Evolutionary conservation across 30 jellyfish, hydroid and myxozoan genomes (phyloP).

Genomic region (Turritopsis rubra): DNA sequence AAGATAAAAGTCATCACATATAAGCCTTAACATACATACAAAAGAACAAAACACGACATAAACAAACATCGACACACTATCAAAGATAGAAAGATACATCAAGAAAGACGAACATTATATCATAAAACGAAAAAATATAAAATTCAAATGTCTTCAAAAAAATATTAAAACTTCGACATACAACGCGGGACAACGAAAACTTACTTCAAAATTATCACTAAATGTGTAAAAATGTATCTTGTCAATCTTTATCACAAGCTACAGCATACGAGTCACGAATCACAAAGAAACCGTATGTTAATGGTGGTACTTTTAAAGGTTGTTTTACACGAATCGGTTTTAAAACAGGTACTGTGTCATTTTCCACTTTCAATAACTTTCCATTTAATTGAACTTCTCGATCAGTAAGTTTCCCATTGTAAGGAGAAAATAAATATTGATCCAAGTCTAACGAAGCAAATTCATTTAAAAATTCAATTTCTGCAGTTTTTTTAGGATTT

Average conservation of each 20-base stretch:
- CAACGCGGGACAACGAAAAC: too few relatives aligned
- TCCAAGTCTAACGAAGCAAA: conserved; percentile 24
- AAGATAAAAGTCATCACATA: too few relatives aligned
- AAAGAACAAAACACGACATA: too few relatives aligned
- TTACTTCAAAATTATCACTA: too few relatives aligned
- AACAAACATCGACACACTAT: too few relatives aligned
- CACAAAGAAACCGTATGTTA: conserved; percentile 63
- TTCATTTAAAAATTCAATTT: not conserved
- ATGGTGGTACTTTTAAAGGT: conserved; percentile 61
- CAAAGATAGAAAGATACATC: too few relatives aligned
- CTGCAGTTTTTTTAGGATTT: conserved; percentile 28
- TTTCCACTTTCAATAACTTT: conserved; percentile 38
- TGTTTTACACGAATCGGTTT: conserved; percentile 31
- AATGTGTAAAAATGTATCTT: not conserved
- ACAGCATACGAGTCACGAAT: conserved; percentile 1
- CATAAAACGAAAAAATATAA: too few relatives aligned
- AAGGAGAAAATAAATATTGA: conserved; percentile 42
- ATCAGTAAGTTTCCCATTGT: conserved; percentile 34
- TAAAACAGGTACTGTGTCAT: conserved; percentile 41
- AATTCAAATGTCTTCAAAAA: too few relatives aligned
- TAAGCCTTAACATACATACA: too few relatives aligned
- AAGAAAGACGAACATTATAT: too few relatives aligned
- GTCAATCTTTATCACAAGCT: not conserved
- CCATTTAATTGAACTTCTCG: conserved; percentile 37
- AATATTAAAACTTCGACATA: too few relatives aligned